Evolutionary conservation across 2,888 invertebrate species (phyloP), one percentile per base, ranked within the genome.

Genomic region (Mylabris sibirica): DNA sequence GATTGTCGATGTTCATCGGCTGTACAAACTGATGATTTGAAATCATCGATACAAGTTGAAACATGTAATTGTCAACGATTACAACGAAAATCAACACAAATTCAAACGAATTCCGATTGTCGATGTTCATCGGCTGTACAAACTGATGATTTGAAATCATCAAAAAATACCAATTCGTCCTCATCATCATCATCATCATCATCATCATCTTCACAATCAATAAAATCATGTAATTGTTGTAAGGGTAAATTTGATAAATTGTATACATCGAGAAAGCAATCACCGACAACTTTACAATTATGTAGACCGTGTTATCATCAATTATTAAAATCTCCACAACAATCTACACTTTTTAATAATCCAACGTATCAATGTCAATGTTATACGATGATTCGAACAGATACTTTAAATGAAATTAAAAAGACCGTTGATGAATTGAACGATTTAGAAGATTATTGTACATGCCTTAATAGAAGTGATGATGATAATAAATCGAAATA

Each of bases 371-470:
- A 63, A 24, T 77, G 76, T 64, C 69, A 70, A 4, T 77, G 77
- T 69, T 76, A 74, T 60, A 74, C 67, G 3, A 53, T 72, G 3
- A 64, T 75, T 11, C 63, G 74, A 59, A 69, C 72, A 0, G 64
- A 70, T n/a, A 69, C 72, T 1, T 53, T 78, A 3, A 62, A 70
- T 8, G 69, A 73, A 65, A 74, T 78, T 59, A 74, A 76, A 35
- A 71, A 71, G 8, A 77, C 77, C 1, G 63, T 78, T 0, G 68
- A 74, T 8, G 72, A 78, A 57, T 63, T 78, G 60, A 71, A 71
- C 14, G 72, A 76, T 8, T 57, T 67, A 8, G 67, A 74, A 63
- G 72, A 72, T 34, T 76, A 71, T 63, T 80, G 80, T 71, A 75
- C 73, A 0, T 78, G 78, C 53, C 20, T 30, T 6, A 30, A 70